These are phyloP conservation scores for Alethe diademata DNA, from an alignment of 2,113 vertebrate genomes.

Conservation along the genomic window DNA sequence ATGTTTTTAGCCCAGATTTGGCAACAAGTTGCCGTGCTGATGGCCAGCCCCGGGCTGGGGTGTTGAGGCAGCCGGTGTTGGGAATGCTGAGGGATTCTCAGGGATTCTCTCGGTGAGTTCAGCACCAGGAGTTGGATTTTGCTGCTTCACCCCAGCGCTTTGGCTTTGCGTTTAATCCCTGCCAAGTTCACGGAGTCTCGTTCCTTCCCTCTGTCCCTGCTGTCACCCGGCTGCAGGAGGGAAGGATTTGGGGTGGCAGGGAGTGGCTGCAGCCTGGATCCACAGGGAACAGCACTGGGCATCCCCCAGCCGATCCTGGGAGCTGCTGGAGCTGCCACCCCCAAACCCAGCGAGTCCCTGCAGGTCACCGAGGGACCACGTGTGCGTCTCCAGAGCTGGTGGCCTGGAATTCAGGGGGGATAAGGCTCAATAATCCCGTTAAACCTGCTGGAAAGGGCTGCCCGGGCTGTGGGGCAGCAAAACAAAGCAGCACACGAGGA, in stretches of 20 bases:
- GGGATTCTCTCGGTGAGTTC: not conserved
- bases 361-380: not conserved
- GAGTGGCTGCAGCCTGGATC: not conserved
- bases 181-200: accelerated
- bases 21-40: not conserved
- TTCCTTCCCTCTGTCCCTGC: not conserved
- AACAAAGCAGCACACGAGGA: not conserved
- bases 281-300: not conserved
- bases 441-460: not conserved
- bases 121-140: not conserved
- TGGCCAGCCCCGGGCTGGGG: accelerated
- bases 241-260: not conserved
- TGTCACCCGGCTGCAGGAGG: not conserved
- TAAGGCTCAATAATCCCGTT: constrained; percentile 28
- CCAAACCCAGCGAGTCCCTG: not conserved
- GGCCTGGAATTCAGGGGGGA: constrained; percentile 21
- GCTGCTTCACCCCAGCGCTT: not conserved
- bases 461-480: not conserved
- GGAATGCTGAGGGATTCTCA: not conserved
- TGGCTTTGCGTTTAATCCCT: accelerated
- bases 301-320: accelerated
- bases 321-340: not conserved
- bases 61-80: not conserved
- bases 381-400: not conserved
- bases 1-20: not conserved